Evolutionary conservation across 2,888 invertebrate species (phyloP), one percentile per base, ranked within the genome.

Genomic region (Mimas tiliae): DNA sequence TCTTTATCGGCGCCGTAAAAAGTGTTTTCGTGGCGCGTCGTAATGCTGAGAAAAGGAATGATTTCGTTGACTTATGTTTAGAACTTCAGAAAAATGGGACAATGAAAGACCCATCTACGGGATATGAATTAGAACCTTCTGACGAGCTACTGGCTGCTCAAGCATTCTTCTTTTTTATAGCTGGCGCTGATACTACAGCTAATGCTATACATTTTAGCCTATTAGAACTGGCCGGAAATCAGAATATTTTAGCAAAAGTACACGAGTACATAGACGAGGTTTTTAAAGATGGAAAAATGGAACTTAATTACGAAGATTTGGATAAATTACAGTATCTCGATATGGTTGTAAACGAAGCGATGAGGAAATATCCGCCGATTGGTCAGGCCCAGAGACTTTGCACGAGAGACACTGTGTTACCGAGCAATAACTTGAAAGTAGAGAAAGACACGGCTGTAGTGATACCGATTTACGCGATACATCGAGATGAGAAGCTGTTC

Each of bases 111-210:
- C 51, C 63, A 0, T 55, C 68, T 0, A 86, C 87, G 1, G 84
- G 82, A 0, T 88, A 78, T 66, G 76, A 85, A 65, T 47, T 89
- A 9, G 74, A 81, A 3, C 82, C 85, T 0, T 82, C 87, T 6
- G 86, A 85, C 63, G 86, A 88, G 74, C n/a, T 90, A 1, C 48
- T 93, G 34, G 87, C 90, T 1, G 89, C 91, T 1, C 93, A 94
- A 73, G 89, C 90, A 0, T 90, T 94, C 63, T 86, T 93, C 69
- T 94, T 94, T 67, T 92, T 92, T 45, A 68, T 91, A 48, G 93
- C 91, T 45, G 94, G 94, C 0, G 84, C 87, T 6, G 93, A 94
- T 55, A 89, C 92, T 0, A 84, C 90, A 11, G 90, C 93, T 0
- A 87, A 80, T 12, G 72, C 87, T 0, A 85, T 94, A 74, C 84